These are phyloP conservation scores for Pseudorhiza aurosa DNA, from an alignment of 30 jellyfish, hydroid and myxozoan species.

Conservation along the genomic window DNA sequence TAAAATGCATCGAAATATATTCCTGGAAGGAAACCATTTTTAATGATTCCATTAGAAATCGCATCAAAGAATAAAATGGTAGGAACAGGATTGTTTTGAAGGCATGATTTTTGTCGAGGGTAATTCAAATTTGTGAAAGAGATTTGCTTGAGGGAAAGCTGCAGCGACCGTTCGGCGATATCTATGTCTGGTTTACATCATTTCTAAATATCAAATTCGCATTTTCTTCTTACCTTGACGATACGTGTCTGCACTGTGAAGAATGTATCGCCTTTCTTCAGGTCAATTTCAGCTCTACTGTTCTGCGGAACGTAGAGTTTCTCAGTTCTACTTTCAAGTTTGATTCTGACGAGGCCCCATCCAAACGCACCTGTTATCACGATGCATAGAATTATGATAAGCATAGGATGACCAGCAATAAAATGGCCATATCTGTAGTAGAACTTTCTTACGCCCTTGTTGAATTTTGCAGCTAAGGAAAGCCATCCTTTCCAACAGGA, in stretches of 20 bases:
- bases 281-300: slow-evolving; percentile 35
- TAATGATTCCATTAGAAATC: too few relatives aligned
- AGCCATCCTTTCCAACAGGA: slow-evolving; percentile 57
- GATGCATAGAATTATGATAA: not conserved
- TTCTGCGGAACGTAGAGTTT: slow-evolving; percentile 54
- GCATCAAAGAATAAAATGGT: too few relatives aligned
- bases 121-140: too few relatives aligned
- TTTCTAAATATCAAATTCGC: too few relatives aligned
- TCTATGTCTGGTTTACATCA: too few relatives aligned
- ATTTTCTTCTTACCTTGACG: slow-evolving; percentile 27
- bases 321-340: slow-evolving; percentile 33
- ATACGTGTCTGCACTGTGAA: slow-evolving; percentile 22
- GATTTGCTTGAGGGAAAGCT: too few relatives aligned
- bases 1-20: too few relatives aligned
- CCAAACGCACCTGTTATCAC: slow-evolving; percentile 23
- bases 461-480: not conserved
- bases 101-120: too few relatives aligned
- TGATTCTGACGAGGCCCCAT: slow-evolving; percentile 23
- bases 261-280: slow-evolving; percentile 3
- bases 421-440: slow-evolving; percentile 37
- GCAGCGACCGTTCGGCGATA: too few relatives aligned
- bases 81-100: too few relatives aligned
- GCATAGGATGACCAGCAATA: slow-evolving; percentile 31
- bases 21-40: too few relatives aligned
- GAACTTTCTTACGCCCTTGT: slow-evolving; percentile 9